Percentiles rank a stretch among this genome's conserved stretches.
These are phyloP conservation scores for Apamea anceps DNA, from an alignment of 2,888 invertebrate genomes.

Conservation along the genomic window DNA sequence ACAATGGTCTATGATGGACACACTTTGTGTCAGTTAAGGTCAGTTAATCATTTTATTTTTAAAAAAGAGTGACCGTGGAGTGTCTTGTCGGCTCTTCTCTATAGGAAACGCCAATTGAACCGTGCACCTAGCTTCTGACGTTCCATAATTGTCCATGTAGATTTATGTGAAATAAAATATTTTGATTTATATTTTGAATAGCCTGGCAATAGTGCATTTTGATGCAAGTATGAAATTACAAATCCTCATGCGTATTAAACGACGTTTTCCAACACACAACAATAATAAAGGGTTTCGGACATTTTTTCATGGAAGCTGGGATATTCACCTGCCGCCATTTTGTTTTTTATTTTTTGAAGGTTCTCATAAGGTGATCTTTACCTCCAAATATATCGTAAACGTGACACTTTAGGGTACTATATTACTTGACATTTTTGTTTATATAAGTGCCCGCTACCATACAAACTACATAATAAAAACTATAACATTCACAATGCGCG, in stretches of 20 bases:
- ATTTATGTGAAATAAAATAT: too few species aligned
- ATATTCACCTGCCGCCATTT: too few species aligned
- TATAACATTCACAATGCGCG: too few species aligned
- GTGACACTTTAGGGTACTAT: background rate
- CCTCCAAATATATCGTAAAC: background rate
- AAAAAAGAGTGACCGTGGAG: background rate
- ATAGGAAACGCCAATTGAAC: background rate
- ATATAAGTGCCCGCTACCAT: background rate
- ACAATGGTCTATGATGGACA: conserved; percentile 8
- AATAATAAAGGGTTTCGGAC: too few species aligned
- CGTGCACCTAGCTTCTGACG: background rate
- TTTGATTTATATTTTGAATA: too few species aligned
- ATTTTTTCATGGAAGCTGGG: too few species aligned
- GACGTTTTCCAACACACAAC: background rate
- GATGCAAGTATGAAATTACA: background rate
- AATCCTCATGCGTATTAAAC: background rate
- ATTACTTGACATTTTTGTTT: background rate
- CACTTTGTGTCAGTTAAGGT: background rate
- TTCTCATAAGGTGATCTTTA: background rate
- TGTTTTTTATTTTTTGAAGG: too few species aligned
- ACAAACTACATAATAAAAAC: too few species aligned
- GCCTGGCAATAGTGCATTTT: too few species aligned
- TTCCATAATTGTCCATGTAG: background rate
- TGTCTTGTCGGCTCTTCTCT: background rate
- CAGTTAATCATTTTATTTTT: background rate